Base-by-base conservation (phyloP, 2,888 invertebrate genomes). In the Metopia argyrocephala region DNA sequence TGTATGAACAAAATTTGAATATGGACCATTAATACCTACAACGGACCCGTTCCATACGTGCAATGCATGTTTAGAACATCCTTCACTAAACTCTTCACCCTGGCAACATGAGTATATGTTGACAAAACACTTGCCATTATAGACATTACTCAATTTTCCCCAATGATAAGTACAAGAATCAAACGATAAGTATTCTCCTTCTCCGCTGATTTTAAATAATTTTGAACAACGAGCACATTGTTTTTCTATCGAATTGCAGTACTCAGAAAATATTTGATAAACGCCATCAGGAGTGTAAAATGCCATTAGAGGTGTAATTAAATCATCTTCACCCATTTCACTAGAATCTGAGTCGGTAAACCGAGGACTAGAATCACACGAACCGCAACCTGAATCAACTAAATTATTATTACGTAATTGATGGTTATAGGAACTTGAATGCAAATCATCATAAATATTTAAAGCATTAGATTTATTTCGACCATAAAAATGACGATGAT, bases 141-240 rank as follows among this genome's bases (percentile, higher is more conserved):
- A 91, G 25, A 90, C 90, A 57, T 92, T 91, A 87, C 92, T 92
- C n/a, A 94, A 90, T 85, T 95, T 95, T 23, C 98, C 98, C 95
- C 96, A 96, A 89, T 99, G 99, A 89, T 96, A 96, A 20, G 92
- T 88, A 91, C 99, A 99, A 75, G 93, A 92, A 83, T 96, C 96
- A 57, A 93, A 92, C 3, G 93, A 93, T 25, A 94, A 89, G 88
- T 96, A 96, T 86, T 94, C 93, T 31, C 95, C 95, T 80, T 93
- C 92, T 28, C 93, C 91, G 83, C 93, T 93, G 78, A 96, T 93
- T 85, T 93, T 92, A 89, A 96, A 98, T 57, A 92, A 92, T 85
- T 93, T 93, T 79, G 93, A 93, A 91, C 96, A 96, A 74, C 96
- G 92, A 27, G 93, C 93, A 89, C 96, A 96, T 78, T 92, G 92